Evolutionary conservation across 2,888 invertebrate species (phyloP), one percentile per base, ranked within the genome.

Genomic region (Idaea straminata): DNA sequence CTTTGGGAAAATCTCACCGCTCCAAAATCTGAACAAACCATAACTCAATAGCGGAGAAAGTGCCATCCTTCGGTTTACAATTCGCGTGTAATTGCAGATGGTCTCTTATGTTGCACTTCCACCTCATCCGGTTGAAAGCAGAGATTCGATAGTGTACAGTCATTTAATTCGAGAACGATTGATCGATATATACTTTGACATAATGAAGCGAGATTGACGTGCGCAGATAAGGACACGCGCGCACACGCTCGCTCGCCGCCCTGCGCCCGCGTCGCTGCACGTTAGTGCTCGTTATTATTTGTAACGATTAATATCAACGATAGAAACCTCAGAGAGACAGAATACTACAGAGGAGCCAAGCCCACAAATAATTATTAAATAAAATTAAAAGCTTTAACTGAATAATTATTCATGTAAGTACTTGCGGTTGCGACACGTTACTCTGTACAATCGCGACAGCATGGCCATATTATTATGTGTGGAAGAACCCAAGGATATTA

Each of bases 21-120:
- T 69, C 73, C 63, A 61, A 69, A 76, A 85, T 84, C 83, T 71
- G 74, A 85, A 85, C 81, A 86, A 84, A 83, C 67, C 69, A 77
- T 77, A 76, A 70, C 72, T 80, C 75, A 78, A 83, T 79, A 67
- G 72, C 47, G 47, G 74, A 75, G 80, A 83, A 79, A 83, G 79
- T 75, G 72, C 71, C 65, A 62, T 63, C 63, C 58, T 36, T 38
- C 36, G 59, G 35, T 57, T 65, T 65, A 60, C 66, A 61, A 70
- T 67, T 67, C 67, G 64, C 66, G 7, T 63, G 64, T 63, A 64
- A 66, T 68, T 66, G 64, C 59, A 61, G 64, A 66, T 69, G 67
- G 58, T 59, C 64, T 61, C 61, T 63, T 69, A 69, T 68, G 66
- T 70, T 62, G 66, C 66, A 65, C 66, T 34, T 34, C 10, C 34